Percentiles rank a stretch among this genome's conserved stretches.
Conservation (phyloP, 2,888 invertebrate species). For the Amphipoea lucens region DNA sequence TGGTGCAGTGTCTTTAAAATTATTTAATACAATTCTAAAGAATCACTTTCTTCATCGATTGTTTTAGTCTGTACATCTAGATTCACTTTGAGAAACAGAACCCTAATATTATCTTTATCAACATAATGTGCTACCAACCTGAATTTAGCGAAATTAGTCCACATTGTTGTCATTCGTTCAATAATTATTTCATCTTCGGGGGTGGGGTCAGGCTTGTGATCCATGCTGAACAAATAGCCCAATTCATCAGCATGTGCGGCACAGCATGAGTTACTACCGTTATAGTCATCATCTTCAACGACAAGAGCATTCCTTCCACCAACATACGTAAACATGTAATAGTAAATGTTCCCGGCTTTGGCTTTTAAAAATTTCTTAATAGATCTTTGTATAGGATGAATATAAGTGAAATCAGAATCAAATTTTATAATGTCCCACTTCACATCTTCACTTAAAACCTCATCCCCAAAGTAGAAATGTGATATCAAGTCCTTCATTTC, state of each 20-base stretch:
- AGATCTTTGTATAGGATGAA: constrained; percentile 73
- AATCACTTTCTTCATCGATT: too few relatives aligned
- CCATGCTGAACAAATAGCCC: constrained; percentile 75
- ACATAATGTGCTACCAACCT: constrained; percentile 70
- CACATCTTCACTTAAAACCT: constrained; percentile 57
- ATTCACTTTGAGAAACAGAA: neutral
- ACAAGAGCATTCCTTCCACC: constrained; percentile 61
- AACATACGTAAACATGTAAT: constrained; percentile 76
- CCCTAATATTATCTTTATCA: neutral
- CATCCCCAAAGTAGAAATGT: constrained; percentile 78
- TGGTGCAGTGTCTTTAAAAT: neutral
- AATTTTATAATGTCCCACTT: constrained; percentile 70
- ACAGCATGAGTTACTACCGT: constrained; percentile 32
- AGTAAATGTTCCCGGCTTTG: constrained; percentile 71
- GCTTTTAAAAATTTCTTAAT: constrained; percentile 70
- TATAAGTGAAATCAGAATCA: constrained; percentile 75
- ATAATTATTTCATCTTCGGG: constrained; percentile 73
- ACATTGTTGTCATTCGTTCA: constrained; percentile 79
- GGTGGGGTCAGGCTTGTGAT: constrained; percentile 47
- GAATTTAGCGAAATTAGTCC: constrained; percentile 83
- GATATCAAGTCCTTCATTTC: constrained; percentile 66
- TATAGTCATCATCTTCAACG: constrained; percentile 54
- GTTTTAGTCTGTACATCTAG: neutral
- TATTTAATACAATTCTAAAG: neutral
- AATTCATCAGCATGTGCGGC: constrained; percentile 79